Evolutionary conservation across 2,797 vertebrate genomes (phyloP), one percentile per base, ranked within the genome.

Genomic region (Chelon labrosus): DNA sequence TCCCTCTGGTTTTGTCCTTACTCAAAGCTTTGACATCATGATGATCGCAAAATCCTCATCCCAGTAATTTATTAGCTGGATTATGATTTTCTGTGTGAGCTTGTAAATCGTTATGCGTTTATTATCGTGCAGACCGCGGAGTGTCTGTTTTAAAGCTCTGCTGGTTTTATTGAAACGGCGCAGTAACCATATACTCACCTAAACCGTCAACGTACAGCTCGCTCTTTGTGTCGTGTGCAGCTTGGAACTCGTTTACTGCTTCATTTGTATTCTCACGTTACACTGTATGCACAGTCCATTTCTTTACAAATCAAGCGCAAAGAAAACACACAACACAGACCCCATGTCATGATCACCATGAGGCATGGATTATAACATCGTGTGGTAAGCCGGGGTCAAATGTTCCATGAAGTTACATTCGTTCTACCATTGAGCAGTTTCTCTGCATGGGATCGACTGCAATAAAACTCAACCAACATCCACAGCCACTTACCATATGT

Each of bases 331-430:
- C 51, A 65, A 35, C 42, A 66, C 53, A 79, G 69, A 79, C 70
- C 52, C 27, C 37, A 59, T 62, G 80, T 54, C 73, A 60, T 25
- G 35, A 72, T 53, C 7, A 16, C 63, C 39, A 35, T 49, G 65
- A 75, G 27, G 58, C 47, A 67, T 65, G 53, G 41, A 78, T 68
- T 69, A 70, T 53, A 70, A 41, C 52, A 52, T 56, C 17, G 37
- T 51, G 52, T 39, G 49, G 42, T 41, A 25, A 61, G 10, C 31
- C 19, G 17, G 41, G 73, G 53, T 71, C 58, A 63, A 10, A 81
- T 62, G 69, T 75, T 82, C 70, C 76, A 78, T 63, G 63, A 75
- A 75, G 41, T 64, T 53, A 25, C 50, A 79, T 73, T 68, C 19
- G 79, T 41, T 50, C 41, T 63, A 66, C 39, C 39, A 53, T 55